phyloP scores from a whole-genome alignment of 2,113 vertebrate genomes.

The Amblyopsis rosae region DNA sequence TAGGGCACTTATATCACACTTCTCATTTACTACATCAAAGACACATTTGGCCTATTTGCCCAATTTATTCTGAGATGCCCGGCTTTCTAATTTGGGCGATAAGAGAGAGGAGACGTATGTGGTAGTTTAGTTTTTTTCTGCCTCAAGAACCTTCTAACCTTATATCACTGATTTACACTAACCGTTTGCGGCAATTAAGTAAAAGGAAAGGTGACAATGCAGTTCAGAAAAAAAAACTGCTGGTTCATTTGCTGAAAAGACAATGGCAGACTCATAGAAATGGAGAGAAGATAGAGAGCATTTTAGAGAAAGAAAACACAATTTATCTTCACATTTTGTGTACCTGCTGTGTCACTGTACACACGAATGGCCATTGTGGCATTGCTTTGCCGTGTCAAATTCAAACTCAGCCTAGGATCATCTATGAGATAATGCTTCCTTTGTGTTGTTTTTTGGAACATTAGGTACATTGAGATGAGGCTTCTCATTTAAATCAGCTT shows the following conservation, averaged over 20 bases:
- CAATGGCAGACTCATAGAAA: not conserved
- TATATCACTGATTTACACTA: constrained; percentile 15
- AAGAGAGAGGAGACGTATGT: not conserved
- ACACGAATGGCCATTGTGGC: not conserved
- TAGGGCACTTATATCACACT: constrained; percentile 51
- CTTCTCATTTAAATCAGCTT: constrained; percentile 53
- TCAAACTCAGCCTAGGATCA: constrained; percentile 40
- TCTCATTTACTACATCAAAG: constrained; percentile 62
- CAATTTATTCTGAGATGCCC: constrained; percentile 59
- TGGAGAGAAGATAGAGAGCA: not conserved
- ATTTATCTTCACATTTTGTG: constrained; percentile 23
- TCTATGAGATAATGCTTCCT: constrained; percentile 49
- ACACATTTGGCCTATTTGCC: constrained; percentile 51
- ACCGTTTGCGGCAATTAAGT: constrained; percentile 11
- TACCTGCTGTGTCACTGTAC: not conserved
- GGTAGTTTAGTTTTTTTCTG: constrained; percentile 25
- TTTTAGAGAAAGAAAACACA: constrained; percentile 18
- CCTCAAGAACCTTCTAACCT: constrained; percentile 16
- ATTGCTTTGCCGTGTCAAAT: constrained; percentile 39
- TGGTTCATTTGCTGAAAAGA: not conserved
- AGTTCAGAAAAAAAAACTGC: not conserved
- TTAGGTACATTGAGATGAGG: constrained; percentile 54
- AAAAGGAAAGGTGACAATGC: not conserved
- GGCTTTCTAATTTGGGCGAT: constrained; percentile 24
- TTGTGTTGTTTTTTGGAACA: constrained; percentile 36